A percentile compares a stretch with the other conserved stretches of the same genome.
phyloP scores from a whole-genome alignment of 2,888 invertebrate species.

The Neoitamus cyanurus region DNA sequence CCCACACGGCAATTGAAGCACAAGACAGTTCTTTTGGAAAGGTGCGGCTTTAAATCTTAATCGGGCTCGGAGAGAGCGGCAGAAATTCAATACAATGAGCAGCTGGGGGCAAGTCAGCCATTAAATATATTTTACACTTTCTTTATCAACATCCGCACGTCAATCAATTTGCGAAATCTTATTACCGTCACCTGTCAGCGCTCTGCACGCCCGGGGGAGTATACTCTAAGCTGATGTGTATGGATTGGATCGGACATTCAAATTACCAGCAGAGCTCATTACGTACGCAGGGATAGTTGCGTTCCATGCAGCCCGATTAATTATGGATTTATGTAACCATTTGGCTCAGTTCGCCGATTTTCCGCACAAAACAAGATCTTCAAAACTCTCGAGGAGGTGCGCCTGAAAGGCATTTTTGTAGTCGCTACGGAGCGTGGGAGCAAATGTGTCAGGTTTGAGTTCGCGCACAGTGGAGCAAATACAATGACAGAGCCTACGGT shows the following conservation, averaged over 20 bases:
- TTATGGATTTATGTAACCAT: neutral
- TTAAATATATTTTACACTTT: constrained; percentile 21
- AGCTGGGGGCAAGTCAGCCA: neutral
- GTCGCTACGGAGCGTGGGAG: neutral
- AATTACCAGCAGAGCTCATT: neutral
- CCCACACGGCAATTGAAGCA: neutral
- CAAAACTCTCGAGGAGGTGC: neutral
- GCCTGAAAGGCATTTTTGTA: neutral
- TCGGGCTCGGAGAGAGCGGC: neutral
- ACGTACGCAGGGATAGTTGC: neutral
- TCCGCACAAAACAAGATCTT: neutral
- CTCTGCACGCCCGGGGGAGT: neutral
- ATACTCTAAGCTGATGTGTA: neutral
- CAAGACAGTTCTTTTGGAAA: neutral
- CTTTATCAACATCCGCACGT: constrained; percentile 19
- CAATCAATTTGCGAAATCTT: constrained; percentile 32
- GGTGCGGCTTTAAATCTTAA: neutral
- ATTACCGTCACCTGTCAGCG: constrained; percentile 39
- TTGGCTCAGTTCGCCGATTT: neutral
- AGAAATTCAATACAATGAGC: neutral
- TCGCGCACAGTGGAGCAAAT: neutral
- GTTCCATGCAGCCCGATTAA: neutral
- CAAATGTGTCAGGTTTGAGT: neutral
- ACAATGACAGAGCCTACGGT: neutral
- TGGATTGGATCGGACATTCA: constrained; percentile 16